Conservation (phyloP, 2,797 vertebrate genomes). For the Diceros bicornis region DNA sequence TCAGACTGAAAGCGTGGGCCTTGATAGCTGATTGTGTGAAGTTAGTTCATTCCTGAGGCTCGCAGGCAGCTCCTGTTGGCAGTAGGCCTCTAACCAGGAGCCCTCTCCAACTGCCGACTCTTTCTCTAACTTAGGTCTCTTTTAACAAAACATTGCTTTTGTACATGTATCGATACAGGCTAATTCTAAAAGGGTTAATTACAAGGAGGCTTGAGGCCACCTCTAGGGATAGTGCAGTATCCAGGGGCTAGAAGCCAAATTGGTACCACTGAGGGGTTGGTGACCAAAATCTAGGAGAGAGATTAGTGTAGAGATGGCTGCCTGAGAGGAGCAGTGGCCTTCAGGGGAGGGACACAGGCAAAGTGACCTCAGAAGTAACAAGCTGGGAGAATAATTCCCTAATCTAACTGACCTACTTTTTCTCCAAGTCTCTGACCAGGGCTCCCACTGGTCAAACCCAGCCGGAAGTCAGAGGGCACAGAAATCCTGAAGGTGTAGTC, state of each 20-base stretch:
- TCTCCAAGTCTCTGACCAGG: neutral
- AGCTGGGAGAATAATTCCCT: neutral
- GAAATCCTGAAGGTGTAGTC: neutral
- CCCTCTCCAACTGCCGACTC: too few relatives aligned
- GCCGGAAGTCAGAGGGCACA: neutral
- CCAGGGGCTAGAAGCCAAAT: neutral
- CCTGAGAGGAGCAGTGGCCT: neutral
- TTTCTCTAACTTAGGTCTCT: neutral
- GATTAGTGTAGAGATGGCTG: neutral
- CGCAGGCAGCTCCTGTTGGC: neutral
- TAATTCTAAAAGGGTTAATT: neutral
- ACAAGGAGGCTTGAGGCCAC: neutral
- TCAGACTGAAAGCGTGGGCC: neutral
- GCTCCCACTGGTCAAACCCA: neutral
- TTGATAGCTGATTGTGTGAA: fast-evolving
- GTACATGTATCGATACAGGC: neutral
- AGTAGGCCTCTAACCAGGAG: neutral
- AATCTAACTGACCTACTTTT: neutral
- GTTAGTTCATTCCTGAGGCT: neutral
- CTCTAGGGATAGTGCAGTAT: neutral
- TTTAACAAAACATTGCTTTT: neutral
- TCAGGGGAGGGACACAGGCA: neutral
- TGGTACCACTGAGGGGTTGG: neutral
- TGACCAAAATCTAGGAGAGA: neutral
- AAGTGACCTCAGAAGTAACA: neutral